Evolutionary conservation across 2,113 vertebrate genomes (phyloP), one percentile per base, ranked within the genome.

Genomic region (Isurus oxyrinchus): DNA sequence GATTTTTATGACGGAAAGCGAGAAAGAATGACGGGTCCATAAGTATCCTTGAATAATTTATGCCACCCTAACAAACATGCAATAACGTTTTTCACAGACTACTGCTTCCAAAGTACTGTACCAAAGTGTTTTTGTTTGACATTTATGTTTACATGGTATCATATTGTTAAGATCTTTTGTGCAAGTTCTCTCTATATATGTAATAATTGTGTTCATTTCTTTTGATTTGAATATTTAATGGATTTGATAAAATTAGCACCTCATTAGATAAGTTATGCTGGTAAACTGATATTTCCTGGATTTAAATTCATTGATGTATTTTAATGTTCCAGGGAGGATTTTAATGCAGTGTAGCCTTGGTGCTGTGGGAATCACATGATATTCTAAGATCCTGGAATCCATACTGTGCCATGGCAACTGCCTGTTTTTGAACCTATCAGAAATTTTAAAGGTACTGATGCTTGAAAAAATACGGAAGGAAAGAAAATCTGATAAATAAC

Each of bases 391-490:
- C 94, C 49, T 16, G 25, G 31, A 76, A 95, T 95, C 94, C 67
- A 69, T 95, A 69, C 94, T 95, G 66, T 66, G 27, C 94, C 94
- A 95, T 95, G 94, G 94, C 63, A 95, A 95, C 94, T 69, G 44
- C 25, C 67, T 72, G 66, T 95, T n/a, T 95, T 61, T 23, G 94
- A 55, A 55, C 66, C 66, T 69, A 76, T 49, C 94, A 95, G 44
- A 95, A 95, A 76, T 53, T 44, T 19, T 31, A 76, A 23, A 72
- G 67, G 94, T 35, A 76, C 23, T 72, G 66, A 95, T 49, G 44
- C 67, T 69, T 69, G 59, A 72, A 95, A 66, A 94, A 55, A 72
- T 35, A 53, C 35, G 49, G 44, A 53, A 63, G 59, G 21, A 23
- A 40, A 63, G 40, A 94, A 94, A 40, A 91, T 55, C 27, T 91